Conservation (phyloP, 2,113 vertebrate species). For the Eulemur rufifrons region DNA sequence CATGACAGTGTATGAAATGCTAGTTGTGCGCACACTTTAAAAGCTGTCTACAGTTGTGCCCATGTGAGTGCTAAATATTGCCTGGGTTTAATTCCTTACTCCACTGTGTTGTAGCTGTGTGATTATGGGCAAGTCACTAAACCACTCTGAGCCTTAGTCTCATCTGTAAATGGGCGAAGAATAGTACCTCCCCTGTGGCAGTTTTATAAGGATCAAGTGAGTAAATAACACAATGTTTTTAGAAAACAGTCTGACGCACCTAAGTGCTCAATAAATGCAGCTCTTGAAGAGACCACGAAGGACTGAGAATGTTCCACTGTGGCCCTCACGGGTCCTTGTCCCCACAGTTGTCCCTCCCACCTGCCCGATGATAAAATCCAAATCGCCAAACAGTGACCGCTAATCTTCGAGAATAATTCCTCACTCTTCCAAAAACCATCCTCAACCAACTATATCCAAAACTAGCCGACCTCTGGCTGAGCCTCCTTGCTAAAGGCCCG, state of each 20-base stretch:
- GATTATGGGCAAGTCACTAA: background rate
- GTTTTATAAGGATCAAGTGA: background rate
- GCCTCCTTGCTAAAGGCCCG: fast-evolving
- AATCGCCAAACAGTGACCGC: too few relatives aligned
- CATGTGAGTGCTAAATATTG: fast-evolving
- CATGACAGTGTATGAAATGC: background rate
- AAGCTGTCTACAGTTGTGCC: background rate
- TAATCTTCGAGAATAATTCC: background rate
- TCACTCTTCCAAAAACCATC: background rate
- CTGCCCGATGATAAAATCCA: background rate
- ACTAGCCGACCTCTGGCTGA: background rate
- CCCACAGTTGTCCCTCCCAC: too few relatives aligned
- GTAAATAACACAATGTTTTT: background rate
- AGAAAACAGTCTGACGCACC: background rate
- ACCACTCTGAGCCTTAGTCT: background rate
- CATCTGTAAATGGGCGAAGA: background rate
- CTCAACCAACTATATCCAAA: background rate
- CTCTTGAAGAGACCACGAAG: background rate
- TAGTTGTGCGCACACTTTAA: background rate
- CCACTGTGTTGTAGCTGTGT: background rate
- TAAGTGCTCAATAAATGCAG: background rate
- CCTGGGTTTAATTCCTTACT: background rate
- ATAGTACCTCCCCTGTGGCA: fast-evolving
- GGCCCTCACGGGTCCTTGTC: background rate
- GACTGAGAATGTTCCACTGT: background rate